A percentile compares a stretch with the other conserved stretches of the same genome.
phyloP scores from a whole-genome alignment of 2,113 vertebrate genomes.

The Tichodroma muraria region DNA sequence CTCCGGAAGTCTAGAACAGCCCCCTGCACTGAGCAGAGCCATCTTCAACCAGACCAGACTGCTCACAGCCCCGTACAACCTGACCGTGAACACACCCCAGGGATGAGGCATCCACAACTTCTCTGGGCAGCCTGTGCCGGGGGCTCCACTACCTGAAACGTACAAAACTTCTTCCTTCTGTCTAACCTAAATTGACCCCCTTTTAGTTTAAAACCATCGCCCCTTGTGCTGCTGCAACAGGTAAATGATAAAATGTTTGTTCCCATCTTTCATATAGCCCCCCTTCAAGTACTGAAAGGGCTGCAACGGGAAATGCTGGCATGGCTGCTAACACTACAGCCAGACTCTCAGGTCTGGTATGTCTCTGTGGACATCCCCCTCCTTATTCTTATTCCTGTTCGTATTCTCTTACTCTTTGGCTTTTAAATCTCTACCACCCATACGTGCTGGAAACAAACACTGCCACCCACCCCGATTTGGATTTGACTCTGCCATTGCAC shows the following conservation, averaged over 20 bases:
- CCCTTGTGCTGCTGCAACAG: neutral
- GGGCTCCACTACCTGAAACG: neutral
- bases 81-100: neutral
- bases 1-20: neutral
- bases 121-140: neutral
- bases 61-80: neutral
- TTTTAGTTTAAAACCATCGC: neutral
- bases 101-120: neutral
- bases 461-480: neutral
- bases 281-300: neutral
- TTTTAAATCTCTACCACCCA: neutral
- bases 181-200: neutral
- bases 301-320: neutral
- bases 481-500: neutral
- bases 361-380: neutral
- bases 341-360: neutral
- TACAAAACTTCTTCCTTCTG: neutral
- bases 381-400: neutral
- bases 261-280: rapidly evolving
- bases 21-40: neutral
- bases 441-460: neutral
- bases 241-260: neutral
- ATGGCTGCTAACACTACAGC: neutral
- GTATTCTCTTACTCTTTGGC: neutral
- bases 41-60: neutral